Percentiles rank a stretch among this genome's conserved stretches.
phyloP scores from a whole-genome alignment of 2,888 invertebrate species.

The Heliconius ismenius region DNA sequence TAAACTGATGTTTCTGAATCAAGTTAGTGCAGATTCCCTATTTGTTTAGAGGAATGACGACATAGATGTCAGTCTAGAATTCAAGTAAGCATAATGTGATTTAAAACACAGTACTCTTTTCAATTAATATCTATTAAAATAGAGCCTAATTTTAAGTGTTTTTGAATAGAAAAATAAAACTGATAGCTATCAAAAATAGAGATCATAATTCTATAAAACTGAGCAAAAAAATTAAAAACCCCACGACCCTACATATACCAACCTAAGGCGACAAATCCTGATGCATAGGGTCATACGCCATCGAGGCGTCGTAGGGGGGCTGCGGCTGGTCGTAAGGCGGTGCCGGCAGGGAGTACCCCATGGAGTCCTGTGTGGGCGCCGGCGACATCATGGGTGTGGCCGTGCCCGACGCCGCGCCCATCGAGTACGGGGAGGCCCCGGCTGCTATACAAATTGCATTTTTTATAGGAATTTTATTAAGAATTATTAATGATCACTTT shows the following conservation, averaged over 20 bases:
- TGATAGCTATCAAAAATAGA: no score
- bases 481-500: background rate
- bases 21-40: no score
- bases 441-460: conserved; percentile 65
- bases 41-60: no score
- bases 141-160: no score
- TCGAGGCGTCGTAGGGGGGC: conserved; percentile 93
- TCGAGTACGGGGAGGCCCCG: conserved; percentile 92
- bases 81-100: background rate
- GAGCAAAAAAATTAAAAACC: no score
- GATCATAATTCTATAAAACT: no score
- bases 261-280: conserved; percentile 88
- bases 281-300: conserved; percentile 96
- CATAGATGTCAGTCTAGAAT: no score
- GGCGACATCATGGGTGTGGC: conserved; percentile 98
- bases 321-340: conserved; percentile 95
- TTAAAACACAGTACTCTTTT: no score
- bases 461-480: background rate
- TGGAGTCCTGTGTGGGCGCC: conserved; percentile 94
- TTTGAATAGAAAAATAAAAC: no score
- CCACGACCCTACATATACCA: no score
- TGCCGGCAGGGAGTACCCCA: conserved; percentile 96
- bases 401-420: conserved; percentile 93
- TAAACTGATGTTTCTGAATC: background rate
- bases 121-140: no score